Base-by-base conservation (phyloP, 2,888 invertebrate species). In the Noctua janthe region DNA sequence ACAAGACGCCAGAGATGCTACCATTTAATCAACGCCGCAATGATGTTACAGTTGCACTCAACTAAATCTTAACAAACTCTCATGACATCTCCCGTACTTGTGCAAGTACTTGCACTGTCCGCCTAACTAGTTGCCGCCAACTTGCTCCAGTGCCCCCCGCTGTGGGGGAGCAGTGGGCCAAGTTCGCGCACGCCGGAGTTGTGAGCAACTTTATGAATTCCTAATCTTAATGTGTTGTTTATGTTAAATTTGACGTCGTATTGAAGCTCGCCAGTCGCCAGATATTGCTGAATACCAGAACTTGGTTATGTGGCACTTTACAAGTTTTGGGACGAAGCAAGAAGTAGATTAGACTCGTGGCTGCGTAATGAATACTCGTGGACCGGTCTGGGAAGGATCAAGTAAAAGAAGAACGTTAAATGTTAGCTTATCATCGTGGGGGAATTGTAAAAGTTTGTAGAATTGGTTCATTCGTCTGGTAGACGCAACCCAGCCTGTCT, bases 181-280 rank as follows among this genome's bases (percentile, higher is more conserved):
- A 89, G 74, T 87, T 84, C 73, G 73, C 56, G 47, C 66, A 23
- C 62, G 71, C n/a, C 43, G 20, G 82, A 85, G 81, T 88, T 90
- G 47, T 29, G 66, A 72, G 72, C 79, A 89, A 90, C 79, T 89
- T 90, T 84, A 90, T 89, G 84, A 90, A 90, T 90, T 83, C 80
- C 86, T 90, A 89, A 90, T 89, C 87, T 89, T 82, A 83, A 90
- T 82, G 87, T 83, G 72, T 87, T 89, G 89, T 90, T 89, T 85
- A 89, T 89, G 90, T 87, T 86, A 85, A 89, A 87, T 89, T 90
- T 85, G 77, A 64, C 74, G 76, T 76, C 83, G 81, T 78, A 84
- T 89, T 87, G 74, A 84, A 71, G 79, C 67, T 72, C 67, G 69
- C 74, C 77, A 82, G 90, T 74, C 70, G 56, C 75, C 76, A 82